Evolutionary conservation across 2,888 invertebrate genomes (phyloP).

Genomic region (Neoscelio sp.): DNA sequence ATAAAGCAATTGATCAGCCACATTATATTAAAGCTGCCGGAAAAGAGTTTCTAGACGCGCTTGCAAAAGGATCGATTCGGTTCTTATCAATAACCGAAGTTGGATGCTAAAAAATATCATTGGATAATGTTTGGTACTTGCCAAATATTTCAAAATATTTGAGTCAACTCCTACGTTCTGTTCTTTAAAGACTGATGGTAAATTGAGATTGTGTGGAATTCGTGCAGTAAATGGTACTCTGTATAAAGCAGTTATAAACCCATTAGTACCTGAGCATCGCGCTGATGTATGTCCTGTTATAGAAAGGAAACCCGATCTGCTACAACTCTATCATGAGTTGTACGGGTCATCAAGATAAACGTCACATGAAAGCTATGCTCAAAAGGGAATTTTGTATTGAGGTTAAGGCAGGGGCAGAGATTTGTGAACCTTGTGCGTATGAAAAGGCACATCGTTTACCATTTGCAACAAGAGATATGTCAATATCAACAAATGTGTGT

Average conservation of each 20-base stretch:
- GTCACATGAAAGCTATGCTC: constrained; percentile 73
- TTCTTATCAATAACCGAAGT: constrained; percentile 55
- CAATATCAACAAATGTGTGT: constrained; percentile 72
- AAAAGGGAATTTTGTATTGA: constrained; percentile 69
- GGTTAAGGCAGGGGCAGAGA: constrained; percentile 65
- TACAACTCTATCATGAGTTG: constrained; percentile 74
- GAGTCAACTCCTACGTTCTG: constrained; percentile 65
- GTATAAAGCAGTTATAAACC: constrained; percentile 69
- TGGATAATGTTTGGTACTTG: constrained; percentile 71
- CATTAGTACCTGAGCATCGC: constrained; percentile 62
- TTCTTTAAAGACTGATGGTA: constrained; percentile 59
- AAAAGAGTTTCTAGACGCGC: constrained; percentile 62
- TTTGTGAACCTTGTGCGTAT: constrained; percentile 72
- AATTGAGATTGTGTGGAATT: constrained; percentile 59
- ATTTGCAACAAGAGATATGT: constrained; percentile 69
- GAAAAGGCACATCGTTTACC: constrained; percentile 73
- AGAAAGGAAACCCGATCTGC: constrained; percentile 34
- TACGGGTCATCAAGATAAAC: constrained; percentile 78
- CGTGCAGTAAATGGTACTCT: constrained; percentile 67
- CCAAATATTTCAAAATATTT: constrained; percentile 72
- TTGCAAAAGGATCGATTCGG: constrained; percentile 63
- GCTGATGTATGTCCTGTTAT: constrained; percentile 36
- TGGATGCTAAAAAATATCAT: constrained; percentile 54
- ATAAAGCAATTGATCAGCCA: constrained; percentile 64
- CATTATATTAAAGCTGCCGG: constrained; percentile 68